Conservation (phyloP, 1,140 invertebrate genomes). For the Nymphalis io region DNA sequence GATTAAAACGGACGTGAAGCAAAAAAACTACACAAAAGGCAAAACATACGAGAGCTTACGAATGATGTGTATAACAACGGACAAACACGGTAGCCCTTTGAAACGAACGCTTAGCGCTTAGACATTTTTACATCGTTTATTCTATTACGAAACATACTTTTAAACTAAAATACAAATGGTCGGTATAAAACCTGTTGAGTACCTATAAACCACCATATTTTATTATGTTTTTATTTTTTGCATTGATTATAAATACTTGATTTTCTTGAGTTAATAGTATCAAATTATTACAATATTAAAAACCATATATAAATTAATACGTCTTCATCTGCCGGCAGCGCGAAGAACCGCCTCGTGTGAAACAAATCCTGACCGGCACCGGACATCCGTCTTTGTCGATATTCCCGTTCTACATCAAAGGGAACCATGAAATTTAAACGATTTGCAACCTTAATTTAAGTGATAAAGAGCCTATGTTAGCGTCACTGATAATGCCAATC, state of each 20-base stretch:
- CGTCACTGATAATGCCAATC: constrained; percentile 23
- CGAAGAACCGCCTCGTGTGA: constrained; percentile 68
- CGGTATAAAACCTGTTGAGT: neutral
- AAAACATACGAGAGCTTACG: constrained; percentile 57
- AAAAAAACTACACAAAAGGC: constrained; percentile 54
- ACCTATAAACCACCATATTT: neutral
- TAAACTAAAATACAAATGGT: neutral
- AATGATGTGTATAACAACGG: constrained; percentile 61
- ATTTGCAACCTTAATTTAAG: constrained; percentile 63
- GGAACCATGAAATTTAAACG: constrained; percentile 53
- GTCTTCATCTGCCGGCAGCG: constrained; percentile 53
- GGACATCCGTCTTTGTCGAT: constrained; percentile 80
- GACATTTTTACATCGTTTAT: constrained; percentile 35
- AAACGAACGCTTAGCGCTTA: constrained; percentile 49
- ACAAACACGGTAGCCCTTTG: constrained; percentile 62
- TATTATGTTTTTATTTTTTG: neutral
- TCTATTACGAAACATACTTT: neutral
- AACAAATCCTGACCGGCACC: constrained; percentile 80
- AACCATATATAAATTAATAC: constrained; percentile 20
- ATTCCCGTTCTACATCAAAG: constrained; percentile 79
- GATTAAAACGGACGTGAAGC: constrained; percentile 51
- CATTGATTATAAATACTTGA: neutral
- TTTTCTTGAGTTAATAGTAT: neutral
- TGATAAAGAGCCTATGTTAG: constrained; percentile 41
- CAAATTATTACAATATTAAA: neutral